phyloP scores from a whole-genome alignment of 2,888 invertebrate genomes.

The Cylindroiulus punctatus region DNA sequence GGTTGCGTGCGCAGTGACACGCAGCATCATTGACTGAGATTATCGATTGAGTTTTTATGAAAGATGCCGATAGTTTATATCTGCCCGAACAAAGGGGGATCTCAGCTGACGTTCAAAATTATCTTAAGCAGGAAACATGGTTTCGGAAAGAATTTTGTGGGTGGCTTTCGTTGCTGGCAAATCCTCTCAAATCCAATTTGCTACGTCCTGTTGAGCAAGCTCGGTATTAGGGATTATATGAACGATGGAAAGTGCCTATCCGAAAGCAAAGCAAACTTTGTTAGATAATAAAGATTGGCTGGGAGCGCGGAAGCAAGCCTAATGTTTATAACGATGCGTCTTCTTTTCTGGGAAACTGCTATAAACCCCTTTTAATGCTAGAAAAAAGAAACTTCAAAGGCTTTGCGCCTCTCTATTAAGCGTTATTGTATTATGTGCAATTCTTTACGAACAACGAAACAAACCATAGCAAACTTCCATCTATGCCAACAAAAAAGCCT shows the following conservation, averaged over 20 bases:
- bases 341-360: not conserved
- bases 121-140: constrained; percentile 29
- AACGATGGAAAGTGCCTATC: constrained; percentile 12
- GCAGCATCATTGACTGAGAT: not conserved
- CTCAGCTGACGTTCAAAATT: constrained; percentile 23
- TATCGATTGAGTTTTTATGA: constrained; percentile 24
- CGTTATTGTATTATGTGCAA: not conserved
- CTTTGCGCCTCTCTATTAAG: not conserved
- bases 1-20: not conserved
- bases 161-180: not conserved
- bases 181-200: constrained; percentile 34
- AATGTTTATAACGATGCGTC: not conserved
- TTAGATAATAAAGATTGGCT: not conserved
- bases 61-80: not conserved
- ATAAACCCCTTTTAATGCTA: not conserved
- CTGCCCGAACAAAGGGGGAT: constrained; percentile 10
- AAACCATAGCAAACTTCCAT: not conserved
- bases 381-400: not conserved
- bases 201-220: constrained; percentile 23
- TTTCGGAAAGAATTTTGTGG: constrained; percentile 22
- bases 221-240: not conserved
- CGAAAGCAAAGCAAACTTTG: constrained; percentile 23
- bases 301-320: not conserved
- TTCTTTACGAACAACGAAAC: not conserved
- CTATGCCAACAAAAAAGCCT: not conserved